Evolutionary conservation across 2,797 vertebrate genomes (phyloP).

Genomic region (Microctenopoma steveboyesi): DNA sequence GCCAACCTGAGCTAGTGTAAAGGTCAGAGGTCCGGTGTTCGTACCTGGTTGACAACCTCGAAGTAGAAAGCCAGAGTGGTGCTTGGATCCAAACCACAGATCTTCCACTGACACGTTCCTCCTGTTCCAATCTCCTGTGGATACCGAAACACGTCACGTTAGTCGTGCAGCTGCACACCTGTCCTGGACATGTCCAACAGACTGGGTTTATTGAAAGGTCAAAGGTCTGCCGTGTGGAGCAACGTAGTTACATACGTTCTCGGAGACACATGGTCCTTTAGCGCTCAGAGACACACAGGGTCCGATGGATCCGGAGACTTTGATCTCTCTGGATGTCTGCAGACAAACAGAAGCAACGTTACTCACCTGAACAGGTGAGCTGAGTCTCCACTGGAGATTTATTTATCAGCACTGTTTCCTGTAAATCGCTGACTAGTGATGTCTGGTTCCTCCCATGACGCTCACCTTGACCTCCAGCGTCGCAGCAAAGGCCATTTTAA

Average conservation of each 20-base stretch:
- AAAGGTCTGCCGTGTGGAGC: background rate
- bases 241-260: slow-evolving; percentile 87
- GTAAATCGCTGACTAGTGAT: too few species aligned
- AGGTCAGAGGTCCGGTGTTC: slow-evolving; percentile 13
- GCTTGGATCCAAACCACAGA: slow-evolving; percentile 92
- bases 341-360: background rate
- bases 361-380: background rate
- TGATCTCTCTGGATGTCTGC: slow-evolving; percentile 96
- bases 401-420: too few species aligned
- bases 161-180: background rate
- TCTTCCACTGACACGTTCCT: slow-evolving; percentile 97
- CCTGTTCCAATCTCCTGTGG: slow-evolving; percentile 95
- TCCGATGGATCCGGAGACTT: slow-evolving; percentile 95
- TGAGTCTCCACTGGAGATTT: too few species aligned
- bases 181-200: too few species aligned
- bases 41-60: slow-evolving; percentile 97
- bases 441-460: too few species aligned
- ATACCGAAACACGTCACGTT: background rate
- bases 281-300: slow-evolving; percentile 94
- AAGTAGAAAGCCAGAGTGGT: slow-evolving; percentile 95
- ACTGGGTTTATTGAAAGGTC: background rate
- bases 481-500: slow-evolving; percentile 97
- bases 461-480: slow-evolving; percentile 95
- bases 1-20: background rate
- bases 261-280: slow-evolving; percentile 96